Evolutionary conservation across 2,888 invertebrate genomes (phyloP).

Genomic region (Schrankia costaestrigalis): DNA sequence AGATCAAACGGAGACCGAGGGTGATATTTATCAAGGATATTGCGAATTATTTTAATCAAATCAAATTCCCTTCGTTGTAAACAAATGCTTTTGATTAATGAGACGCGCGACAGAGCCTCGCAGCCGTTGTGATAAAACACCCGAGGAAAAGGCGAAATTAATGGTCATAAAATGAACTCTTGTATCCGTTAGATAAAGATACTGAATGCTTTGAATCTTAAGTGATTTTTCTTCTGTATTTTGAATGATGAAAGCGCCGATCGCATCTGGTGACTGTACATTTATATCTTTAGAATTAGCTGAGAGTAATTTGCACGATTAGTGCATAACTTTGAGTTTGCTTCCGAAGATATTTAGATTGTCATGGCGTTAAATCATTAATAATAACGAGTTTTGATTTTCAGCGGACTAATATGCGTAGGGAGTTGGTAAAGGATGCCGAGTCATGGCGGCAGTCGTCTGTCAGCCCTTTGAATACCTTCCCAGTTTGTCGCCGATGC

Average conservation of each 20-base stretch:
- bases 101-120: conserved; percentile 78
- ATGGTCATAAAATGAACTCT: conserved; percentile 81
- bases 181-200: conserved; percentile 78
- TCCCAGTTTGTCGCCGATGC: conserved; percentile 74
- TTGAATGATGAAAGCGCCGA: conserved; percentile 68
- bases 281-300: conserved; percentile 63
- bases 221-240: conserved; percentile 75
- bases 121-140: conserved; percentile 79
- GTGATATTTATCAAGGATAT: conserved; percentile 82
- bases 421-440: conserved; percentile 69
- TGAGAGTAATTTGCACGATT: conserved; percentile 60
- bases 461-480: conserved; percentile 69
- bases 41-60: conserved; percentile 82
- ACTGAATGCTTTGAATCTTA: conserved; percentile 76
- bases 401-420: conserved; percentile 75
- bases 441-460: conserved; percentile 63
- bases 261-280: conserved; percentile 75
- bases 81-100: conserved; percentile 82
- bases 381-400: conserved; percentile 79
- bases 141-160: conserved; percentile 78
- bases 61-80: conserved; percentile 81
- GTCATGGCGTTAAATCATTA: conserved; percentile 76
- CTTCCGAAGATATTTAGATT: conserved; percentile 73
- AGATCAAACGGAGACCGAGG: conserved; percentile 80
- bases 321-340: conserved; percentile 60